Conservation (phyloP, 2,113 vertebrate genomes). For the Pipa parva region DNA sequence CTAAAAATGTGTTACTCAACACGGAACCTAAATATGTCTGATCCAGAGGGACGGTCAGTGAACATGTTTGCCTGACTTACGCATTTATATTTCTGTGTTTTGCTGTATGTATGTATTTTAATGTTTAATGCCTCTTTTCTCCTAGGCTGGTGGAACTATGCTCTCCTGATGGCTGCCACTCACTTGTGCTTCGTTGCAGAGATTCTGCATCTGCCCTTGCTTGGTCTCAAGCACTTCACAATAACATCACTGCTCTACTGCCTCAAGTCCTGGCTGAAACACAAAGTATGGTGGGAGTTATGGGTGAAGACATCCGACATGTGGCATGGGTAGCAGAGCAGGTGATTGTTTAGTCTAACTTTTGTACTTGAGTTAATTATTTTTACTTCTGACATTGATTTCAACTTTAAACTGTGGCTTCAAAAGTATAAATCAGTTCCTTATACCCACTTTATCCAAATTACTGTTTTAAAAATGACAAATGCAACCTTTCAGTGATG, state of each 20-base stretch:
- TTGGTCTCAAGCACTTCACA: conserved; percentile 91
- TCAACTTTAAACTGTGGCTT: no score
- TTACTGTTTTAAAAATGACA: no score
- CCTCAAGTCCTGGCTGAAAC: conserved; percentile 86
- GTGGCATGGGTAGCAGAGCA: conserved; percentile 93
- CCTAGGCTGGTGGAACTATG: conserved; percentile 91
- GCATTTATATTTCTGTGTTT: not conserved
- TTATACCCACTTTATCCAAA: no score
- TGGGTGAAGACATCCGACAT: conserved; percentile 78
- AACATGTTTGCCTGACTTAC: conserved; percentile 1
- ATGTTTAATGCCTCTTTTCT: not conserved
- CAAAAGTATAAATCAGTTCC: no score
- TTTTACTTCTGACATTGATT: no score
- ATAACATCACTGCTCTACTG: conserved; percentile 88
- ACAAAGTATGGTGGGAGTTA: conserved; percentile 74
- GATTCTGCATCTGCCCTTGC: conserved; percentile 80
- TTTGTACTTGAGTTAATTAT: no score
- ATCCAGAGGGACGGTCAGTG: conserved; percentile 90
- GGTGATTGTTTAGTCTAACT: conserved; percentile 62
- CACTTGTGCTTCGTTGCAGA: conserved; percentile 87
- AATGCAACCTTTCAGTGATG: no score
- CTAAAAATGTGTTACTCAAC: conserved; percentile 95
- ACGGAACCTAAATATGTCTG: conserved; percentile 91
- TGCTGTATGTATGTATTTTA: not conserved
- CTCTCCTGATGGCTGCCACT: conserved; percentile 88